Conservation (phyloP, 2,888 invertebrate genomes). For the Lepidochitona cinerea region DNA sequence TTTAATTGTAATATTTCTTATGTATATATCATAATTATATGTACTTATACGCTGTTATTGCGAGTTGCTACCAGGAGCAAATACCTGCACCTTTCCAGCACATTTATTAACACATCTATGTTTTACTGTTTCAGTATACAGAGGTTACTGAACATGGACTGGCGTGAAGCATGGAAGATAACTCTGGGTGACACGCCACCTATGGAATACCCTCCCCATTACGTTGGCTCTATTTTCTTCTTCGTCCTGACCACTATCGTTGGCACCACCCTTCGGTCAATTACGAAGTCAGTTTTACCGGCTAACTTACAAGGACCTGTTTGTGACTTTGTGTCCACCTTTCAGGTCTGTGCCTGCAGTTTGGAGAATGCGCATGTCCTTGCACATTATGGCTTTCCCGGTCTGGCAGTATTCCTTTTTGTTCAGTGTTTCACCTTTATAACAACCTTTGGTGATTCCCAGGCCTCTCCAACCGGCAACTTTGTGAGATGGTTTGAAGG, state of each 20-base stretch:
- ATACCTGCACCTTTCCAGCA: too few species aligned
- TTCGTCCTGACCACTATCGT: slow-evolving; percentile 47
- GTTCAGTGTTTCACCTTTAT: slow-evolving; percentile 53
- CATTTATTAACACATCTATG: not conserved
- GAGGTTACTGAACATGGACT: not conserved
- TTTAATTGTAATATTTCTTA: too few species aligned
- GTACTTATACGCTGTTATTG: too few species aligned
- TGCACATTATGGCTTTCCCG: slow-evolving; percentile 52
- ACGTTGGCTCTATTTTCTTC: slow-evolving; percentile 52
- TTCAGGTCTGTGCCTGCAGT: slow-evolving; percentile 62
- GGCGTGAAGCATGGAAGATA: not conserved
- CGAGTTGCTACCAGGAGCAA: too few species aligned
- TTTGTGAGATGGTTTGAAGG: slow-evolving; percentile 41
- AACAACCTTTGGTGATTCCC: slow-evolving; percentile 55
- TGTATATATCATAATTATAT: too few species aligned
- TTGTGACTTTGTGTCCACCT: slow-evolving; percentile 54
- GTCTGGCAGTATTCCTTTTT: slow-evolving; percentile 52
- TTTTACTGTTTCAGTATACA: not conserved
- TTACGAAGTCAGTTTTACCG: slow-evolving; percentile 38
- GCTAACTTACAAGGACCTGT: slow-evolving; percentile 39
- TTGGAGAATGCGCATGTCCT: slow-evolving; percentile 63
- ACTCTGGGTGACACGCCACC: not conserved
- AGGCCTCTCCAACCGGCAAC: slow-evolving; percentile 59
- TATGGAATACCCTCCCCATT: slow-evolving; percentile 8
- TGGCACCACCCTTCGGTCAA: slow-evolving; percentile 43